Conservation (phyloP, 2,113 vertebrate species). For the Platichthys stellatus region DNA sequence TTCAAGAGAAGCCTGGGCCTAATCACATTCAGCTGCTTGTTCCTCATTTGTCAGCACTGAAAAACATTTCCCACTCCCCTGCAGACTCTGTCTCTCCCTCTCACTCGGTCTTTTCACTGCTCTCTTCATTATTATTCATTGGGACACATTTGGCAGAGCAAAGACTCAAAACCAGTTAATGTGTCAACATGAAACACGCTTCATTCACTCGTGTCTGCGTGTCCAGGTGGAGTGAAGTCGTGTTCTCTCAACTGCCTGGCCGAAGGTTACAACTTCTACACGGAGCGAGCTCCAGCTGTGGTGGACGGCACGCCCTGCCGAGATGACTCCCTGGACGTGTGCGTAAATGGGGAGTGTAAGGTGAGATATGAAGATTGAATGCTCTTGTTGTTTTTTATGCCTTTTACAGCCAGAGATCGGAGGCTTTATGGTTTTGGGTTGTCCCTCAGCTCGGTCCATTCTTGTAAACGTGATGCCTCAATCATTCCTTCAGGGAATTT, state of each 20-base stretch:
- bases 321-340: slow-evolving; percentile 93
- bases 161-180: background rate
- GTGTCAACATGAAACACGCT: background rate
- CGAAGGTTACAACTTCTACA: slow-evolving; percentile 99
- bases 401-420: no score
- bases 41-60: slow-evolving; percentile 44
- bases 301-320: slow-evolving; percentile 93
- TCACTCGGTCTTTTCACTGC: slow-evolving; percentile 19
- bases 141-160: background rate
- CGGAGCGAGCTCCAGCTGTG: slow-evolving; percentile 92
- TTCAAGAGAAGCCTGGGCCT: slow-evolving; percentile 26
- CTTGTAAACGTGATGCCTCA: no score
- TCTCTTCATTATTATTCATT: slow-evolving; percentile 1
- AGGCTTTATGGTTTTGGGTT: no score
- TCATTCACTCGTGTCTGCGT: background rate
- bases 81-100: slow-evolving; percentile 2
- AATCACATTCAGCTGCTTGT: slow-evolving; percentile 75
- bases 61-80: slow-evolving; percentile 41
- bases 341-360: slow-evolving; percentile 98
- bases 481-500: no score
- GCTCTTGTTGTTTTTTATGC: background rate
- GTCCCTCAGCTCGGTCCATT: no score
- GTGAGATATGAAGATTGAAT: slow-evolving; percentile 70
- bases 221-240: slow-evolving; percentile 92
- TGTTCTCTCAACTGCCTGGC: slow-evolving; percentile 97